A percentile compares a stretch with the other conserved stretches of the same genome.
Conservation (phyloP, 2,113 vertebrate genomes). For the Caranx ignobilis region DNA sequence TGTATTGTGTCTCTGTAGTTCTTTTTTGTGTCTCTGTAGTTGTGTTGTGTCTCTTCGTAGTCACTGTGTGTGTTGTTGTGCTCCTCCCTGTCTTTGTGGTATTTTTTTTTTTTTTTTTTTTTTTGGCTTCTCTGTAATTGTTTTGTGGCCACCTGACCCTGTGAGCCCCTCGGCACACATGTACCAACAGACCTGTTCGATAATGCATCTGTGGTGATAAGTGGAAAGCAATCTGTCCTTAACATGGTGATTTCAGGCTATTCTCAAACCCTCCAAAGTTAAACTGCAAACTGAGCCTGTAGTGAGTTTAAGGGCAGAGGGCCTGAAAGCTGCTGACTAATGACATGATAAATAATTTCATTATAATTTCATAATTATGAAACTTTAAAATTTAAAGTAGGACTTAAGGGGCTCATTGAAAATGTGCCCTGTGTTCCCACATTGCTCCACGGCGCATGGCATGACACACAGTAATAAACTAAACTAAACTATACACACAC, state of each 20-base stretch:
- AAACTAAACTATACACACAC: background rate
- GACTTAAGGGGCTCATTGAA: conserved; percentile 11
- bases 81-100: too few species aligned
- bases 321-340: conserved; percentile 24
- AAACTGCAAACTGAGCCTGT: background rate
- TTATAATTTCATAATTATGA: conserved; percentile 19
- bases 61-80: too few species aligned
- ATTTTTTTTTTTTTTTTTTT: too few species aligned
- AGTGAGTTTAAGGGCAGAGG: background rate
- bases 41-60: background rate
- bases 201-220: background rate
- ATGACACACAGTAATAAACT: background rate
- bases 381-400: conserved; percentile 11
- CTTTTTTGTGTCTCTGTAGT: background rate
- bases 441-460: conserved; percentile 6
- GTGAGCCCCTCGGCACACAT: background rate
- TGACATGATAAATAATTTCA: conserved; percentile 26
- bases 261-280: background rate
- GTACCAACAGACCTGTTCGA: background rate
- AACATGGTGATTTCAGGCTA: conserved; percentile 3
- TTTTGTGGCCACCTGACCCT: background rate
- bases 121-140: background rate
- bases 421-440: background rate
- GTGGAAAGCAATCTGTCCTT: background rate
- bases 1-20: background rate